Base-by-base conservation (phyloP, 2,888 invertebrate species). In the Drepanosiphum platanoidis region DNA sequence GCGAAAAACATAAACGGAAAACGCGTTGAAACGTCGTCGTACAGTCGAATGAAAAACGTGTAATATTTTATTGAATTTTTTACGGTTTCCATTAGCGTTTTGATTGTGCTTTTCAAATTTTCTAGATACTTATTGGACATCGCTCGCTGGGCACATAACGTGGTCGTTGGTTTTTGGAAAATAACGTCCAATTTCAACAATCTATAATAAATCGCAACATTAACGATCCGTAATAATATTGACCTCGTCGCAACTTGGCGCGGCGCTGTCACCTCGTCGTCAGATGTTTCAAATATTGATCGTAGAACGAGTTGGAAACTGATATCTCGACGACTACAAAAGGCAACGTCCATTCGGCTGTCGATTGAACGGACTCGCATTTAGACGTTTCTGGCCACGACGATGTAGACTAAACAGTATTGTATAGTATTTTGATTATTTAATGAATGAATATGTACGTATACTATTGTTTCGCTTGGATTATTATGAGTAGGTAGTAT, bases 271-370 rank as follows among this genome's bases (percentile, higher is more conserved):
- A 81, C 81, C 58, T 81, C 13, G 39, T 7, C 22, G 75, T 84
- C 36, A 68, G 7, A n/a, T 75, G 34, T 68, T 84, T 52, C 58
- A 68, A 36, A 68, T 84, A 75, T n/a, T 77, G 75, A 27, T 68
- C 66, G 52, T 84, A 46, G 27, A 84, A 75, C 1, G 83, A 68
- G 34, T 27, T 32, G 30, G 52, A 34, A 27, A 75, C 75, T 18
- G 83, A 75, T 32, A 84, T 22, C 27, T 84, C 83, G 27, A 84
- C 52, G n/a, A 84, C 75, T 15, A 34, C 36, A 68, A 84, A 84
- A 9, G 83, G 75, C 36, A n/a, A 27, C 52, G 34, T 22, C 66
- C 74, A 46, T 42, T 46, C 36, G 18, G 61, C 22, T 13, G 61
- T 0, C 15, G 36, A 18, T 58, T 58, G 75, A 75, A 27, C 9